Evolutionary conservation across 1,140 invertebrate species (phyloP), one percentile per base, ranked within the genome.

Genomic region (Brachionus calyciflorus): DNA sequence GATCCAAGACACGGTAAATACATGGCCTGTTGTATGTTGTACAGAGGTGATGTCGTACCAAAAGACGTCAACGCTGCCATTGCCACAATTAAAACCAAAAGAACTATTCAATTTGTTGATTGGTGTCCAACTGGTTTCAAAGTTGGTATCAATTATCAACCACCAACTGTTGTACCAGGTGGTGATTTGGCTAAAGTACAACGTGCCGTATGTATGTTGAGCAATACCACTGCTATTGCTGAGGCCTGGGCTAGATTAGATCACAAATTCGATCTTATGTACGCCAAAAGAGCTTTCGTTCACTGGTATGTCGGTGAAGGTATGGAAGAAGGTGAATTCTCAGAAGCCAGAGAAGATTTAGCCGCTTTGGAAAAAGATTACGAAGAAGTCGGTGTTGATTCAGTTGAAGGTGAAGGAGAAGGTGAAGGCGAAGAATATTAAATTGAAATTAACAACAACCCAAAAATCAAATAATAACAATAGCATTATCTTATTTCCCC

Each of bases 71-170:
- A 93, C 82, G 92, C 80, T 37, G 78, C 69, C 53, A 79, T 79
- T 68, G 90, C 90, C 2, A 88, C 89, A 24, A 92, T 93, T 83
- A 79, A 79, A 57, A 78, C 78, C 10, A 79, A 79, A 48, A 49
- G 65, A 70, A 63, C 55, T 6, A 70, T 79, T 30, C 75, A 79
- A 53, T 79, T 79, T 48, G 79, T 79, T 17, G 79, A 79, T 60
- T 79, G 79, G 79, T 79, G 78, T 77, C 79, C 79, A 55, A 79
- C 79, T 75, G 79, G 79, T 26, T 78, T 79, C 37, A 79, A 78
- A 86, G 90, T 91, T 17, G 90, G 90, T 79, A 91, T 91, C 84
- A 91, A 91, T 85, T 91, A 91, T 84, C 90, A 91, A 84, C 90
- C 90, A 53, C 83, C 83, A 86, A 91, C 90, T 30, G 91, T 91